Percentiles rank a stretch among this genome's conserved stretches.
Evolutionary conservation across 1,140 invertebrate genomes (phyloP).

Genomic region (Thrips palmi): DNA sequence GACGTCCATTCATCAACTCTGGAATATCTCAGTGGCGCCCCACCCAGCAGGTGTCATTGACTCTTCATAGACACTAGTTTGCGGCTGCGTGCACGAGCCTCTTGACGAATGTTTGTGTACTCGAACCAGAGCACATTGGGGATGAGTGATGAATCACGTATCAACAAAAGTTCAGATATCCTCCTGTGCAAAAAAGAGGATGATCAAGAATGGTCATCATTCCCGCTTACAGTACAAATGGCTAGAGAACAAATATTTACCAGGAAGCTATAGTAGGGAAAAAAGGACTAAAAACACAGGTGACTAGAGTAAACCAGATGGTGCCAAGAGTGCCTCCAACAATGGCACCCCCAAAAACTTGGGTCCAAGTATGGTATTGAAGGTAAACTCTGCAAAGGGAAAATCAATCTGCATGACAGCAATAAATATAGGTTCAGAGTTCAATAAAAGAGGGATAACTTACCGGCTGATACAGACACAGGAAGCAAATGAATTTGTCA

Average conservation of each 20-base stretch:
- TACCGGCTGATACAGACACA: too few species aligned
- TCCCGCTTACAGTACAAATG: not conserved
- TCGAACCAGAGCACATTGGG: conserved; percentile 91
- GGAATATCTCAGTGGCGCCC: too few species aligned
- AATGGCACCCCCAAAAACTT: conserved; percentile 60
- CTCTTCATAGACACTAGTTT: conserved; percentile 75
- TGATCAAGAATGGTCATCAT: conserved; percentile 3
- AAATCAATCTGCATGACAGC: too few species aligned
- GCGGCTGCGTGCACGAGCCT: conserved; percentile 55
- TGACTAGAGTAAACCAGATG: conserved; percentile 60
- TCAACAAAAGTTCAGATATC: conserved; percentile 67
- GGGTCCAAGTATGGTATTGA: conserved; percentile 65
- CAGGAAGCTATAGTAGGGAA: conserved; percentile 73
- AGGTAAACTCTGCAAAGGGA: conserved; percentile 49
- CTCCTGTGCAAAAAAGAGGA: conserved; percentile 38
- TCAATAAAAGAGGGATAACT: conserved; percentile 9
- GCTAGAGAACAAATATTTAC: conserved; percentile 31
- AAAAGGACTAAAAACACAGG: conserved; percentile 61
- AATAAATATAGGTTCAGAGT: conserved; percentile 1
- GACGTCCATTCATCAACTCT: too few species aligned
- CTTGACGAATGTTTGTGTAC: conserved; percentile 71
- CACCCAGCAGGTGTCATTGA: conserved; percentile 58
- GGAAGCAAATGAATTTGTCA: conserved; percentile 36
- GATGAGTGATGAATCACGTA: conserved; percentile 79
- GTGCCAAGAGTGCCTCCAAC: conserved; percentile 48